phyloP scores from a whole-genome alignment of 2,888 invertebrate species.

The Epistrophella euchroma region DNA sequence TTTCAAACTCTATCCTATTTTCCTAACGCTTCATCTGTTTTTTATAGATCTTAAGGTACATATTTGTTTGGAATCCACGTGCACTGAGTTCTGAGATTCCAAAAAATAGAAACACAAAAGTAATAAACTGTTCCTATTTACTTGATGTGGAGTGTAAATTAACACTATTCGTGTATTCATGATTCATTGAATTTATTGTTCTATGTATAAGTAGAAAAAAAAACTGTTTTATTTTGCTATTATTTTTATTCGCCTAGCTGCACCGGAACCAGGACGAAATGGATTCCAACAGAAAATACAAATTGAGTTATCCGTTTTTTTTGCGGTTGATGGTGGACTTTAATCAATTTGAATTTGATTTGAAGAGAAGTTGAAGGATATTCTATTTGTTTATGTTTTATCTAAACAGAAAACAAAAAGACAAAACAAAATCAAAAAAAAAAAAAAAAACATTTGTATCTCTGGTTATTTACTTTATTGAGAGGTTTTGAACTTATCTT shows the following conservation, averaged over 20 bases:
- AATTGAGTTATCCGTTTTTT: conserved; percentile 18
- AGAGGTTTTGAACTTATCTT: conserved; percentile 9
- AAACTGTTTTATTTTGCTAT: conserved; percentile 5
- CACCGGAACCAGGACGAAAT: conserved; percentile 16
- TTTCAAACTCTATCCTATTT: too few relatives aligned
- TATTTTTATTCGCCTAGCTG: conserved; percentile 2
- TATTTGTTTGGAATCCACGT: too few relatives aligned
- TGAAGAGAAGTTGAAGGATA: conserved; percentile 5
- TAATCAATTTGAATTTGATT: conserved; percentile 27
- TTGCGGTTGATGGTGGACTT: neutral
- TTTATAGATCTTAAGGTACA: too few relatives aligned
- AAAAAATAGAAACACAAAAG: too few relatives aligned
- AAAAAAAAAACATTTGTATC: neutral
- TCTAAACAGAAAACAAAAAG: too few relatives aligned
- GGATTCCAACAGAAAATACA: neutral
- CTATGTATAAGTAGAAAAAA: neutral
- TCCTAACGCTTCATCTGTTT: too few relatives aligned
- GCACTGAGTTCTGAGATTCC: too few relatives aligned
- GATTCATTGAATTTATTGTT: conserved; percentile 13
- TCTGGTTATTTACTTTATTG: conserved; percentile 8
- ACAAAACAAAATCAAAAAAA: neutral
- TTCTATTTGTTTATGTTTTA: conserved; percentile 5
- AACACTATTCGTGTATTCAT: conserved; percentile 2
- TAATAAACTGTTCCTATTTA: neutral
- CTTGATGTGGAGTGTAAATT: neutral